Conservation (phyloP, 1,140 invertebrate species). For the Caenorhabditis latens region DNA sequence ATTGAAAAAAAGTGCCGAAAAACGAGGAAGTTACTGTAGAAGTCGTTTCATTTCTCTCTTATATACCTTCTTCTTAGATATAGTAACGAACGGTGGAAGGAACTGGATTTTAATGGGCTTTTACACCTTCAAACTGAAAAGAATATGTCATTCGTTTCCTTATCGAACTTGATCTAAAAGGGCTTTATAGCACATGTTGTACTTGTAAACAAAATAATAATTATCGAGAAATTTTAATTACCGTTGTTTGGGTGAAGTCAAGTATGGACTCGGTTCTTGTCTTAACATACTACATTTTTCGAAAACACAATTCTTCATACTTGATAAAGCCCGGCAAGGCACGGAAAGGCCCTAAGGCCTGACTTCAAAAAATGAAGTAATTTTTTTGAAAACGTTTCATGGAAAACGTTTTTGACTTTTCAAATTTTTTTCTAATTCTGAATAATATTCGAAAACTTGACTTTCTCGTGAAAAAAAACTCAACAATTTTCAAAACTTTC, state of each 20-base stretch:
- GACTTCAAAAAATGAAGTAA: too few relatives aligned
- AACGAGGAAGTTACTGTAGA: constrained; percentile 31
- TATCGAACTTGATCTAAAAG: constrained; percentile 19
- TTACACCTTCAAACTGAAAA: constrained; percentile 10
- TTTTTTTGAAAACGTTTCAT: too few relatives aligned
- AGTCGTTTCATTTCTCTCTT: background rate
- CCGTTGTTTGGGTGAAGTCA: background rate
- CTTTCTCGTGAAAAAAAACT: too few relatives aligned
- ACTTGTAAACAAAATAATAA: constrained; percentile 1
- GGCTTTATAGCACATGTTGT: background rate
- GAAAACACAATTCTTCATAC: too few relatives aligned
- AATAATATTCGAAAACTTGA: too few relatives aligned
- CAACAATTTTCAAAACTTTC: too few relatives aligned
- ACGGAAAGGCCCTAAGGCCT: too few relatives aligned
- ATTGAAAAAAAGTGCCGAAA: background rate
- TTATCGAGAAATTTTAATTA: background rate
- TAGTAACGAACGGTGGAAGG: constrained; percentile 21
- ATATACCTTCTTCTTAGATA: constrained; percentile 5
- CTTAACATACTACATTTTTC: too few relatives aligned
- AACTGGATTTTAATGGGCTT: constrained; percentile 45
- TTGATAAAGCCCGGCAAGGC: too few relatives aligned
- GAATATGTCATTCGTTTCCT: constrained; percentile 21
- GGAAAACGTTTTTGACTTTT: too few relatives aligned
- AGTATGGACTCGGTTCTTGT: too few relatives aligned
- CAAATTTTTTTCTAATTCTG: too few relatives aligned